Percentiles rank a stretch among this genome's conserved stretches.
Evolutionary conservation across 2,113 vertebrate genomes (phyloP).

Genomic region (Manacus vitellinus): DNA sequence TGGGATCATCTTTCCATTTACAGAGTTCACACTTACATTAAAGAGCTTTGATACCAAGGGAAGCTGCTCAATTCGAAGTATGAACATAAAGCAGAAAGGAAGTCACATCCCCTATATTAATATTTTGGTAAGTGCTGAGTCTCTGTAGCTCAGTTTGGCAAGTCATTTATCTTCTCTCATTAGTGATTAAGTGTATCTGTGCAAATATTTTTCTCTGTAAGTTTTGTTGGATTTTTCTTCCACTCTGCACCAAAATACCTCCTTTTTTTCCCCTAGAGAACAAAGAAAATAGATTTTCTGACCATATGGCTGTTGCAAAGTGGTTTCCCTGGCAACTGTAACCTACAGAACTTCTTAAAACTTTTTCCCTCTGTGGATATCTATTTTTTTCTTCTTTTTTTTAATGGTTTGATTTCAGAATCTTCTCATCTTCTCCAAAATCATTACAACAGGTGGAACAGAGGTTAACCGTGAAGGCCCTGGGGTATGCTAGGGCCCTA

Average conservation of each 20-base stretch:
- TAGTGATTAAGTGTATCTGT: slow-evolving; percentile 2
- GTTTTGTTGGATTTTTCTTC: background rate
- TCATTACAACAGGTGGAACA: background rate
- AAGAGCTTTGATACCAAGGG: background rate
- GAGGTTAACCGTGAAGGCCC: background rate
- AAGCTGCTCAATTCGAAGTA: background rate
- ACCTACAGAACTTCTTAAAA: slow-evolving; percentile 36
- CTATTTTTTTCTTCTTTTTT: background rate
- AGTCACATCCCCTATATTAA: accelerated
- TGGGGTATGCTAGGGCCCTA: background rate
- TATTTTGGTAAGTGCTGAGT: background rate
- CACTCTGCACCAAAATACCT: background rate
- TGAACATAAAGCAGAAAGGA: background rate
- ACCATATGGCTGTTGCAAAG: slow-evolving; percentile 17
- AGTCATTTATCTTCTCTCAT: slow-evolving; percentile 23
- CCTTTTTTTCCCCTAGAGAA: background rate
- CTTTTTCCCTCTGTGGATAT: background rate
- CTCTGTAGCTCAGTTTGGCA: background rate
- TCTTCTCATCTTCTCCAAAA: slow-evolving; percentile 24
- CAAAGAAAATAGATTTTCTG: slow-evolving; percentile 13
- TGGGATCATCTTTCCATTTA: background rate
- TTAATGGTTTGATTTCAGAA: slow-evolving; percentile 33
- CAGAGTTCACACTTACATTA: background rate
- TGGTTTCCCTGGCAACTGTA: slow-evolving; percentile 62
- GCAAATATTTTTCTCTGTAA: background rate